phyloP scores from a whole-genome alignment of 2,797 vertebrate species.

The Buphagus erythrorhynchus region DNA sequence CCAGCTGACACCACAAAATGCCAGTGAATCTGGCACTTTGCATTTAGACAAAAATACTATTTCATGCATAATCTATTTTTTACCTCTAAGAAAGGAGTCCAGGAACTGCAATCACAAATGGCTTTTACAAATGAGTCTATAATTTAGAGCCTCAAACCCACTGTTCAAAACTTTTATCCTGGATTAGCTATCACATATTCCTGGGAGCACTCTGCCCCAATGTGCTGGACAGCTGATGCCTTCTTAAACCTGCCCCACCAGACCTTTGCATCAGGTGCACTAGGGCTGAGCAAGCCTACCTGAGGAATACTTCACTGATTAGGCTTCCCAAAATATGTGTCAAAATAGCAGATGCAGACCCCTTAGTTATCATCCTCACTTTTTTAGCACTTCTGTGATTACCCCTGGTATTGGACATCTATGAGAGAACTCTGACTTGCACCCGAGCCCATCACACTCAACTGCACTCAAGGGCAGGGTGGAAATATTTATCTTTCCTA shows the following conservation, averaged over 20 bases:
- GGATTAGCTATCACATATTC: not conserved
- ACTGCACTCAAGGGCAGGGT: not conserved
- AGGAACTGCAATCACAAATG: not conserved
- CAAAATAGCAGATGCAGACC: rapidly evolving
- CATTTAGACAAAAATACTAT: not conserved
- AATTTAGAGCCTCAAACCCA: not conserved
- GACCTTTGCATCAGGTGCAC: not conserved
- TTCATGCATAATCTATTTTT: not conserved
- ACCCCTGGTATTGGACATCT: not conserved
- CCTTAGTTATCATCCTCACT: not conserved
- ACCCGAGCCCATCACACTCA: not conserved
- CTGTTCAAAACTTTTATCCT: not conserved
- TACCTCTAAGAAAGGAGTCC: not conserved
- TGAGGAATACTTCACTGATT: not conserved
- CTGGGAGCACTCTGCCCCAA: not conserved
- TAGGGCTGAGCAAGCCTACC: not conserved
- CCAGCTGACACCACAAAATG: not conserved
- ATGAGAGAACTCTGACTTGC: not conserved
- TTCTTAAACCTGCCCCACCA: not conserved
- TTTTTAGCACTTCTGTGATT: not conserved
- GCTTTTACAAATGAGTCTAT: not conserved
- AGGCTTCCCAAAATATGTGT: not conserved
- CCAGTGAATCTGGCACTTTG: not conserved
- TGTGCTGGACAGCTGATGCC: not conserved
- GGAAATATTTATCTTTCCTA: not conserved